phyloP scores from a whole-genome alignment of 2,113 vertebrate genomes.

The Glareola pratincola region DNA sequence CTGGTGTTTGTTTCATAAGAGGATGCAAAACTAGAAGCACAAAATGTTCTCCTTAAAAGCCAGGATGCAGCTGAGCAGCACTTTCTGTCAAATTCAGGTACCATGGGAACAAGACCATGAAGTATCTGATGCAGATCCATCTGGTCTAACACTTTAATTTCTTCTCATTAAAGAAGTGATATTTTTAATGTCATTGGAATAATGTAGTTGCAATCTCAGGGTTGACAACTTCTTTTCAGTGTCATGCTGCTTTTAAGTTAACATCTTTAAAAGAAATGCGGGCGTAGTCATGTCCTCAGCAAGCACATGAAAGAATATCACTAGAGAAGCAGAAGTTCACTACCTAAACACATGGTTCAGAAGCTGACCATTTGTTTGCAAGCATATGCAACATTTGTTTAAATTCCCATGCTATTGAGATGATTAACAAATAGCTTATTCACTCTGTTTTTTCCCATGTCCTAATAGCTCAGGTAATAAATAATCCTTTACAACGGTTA shows the following conservation, averaged over 20 bases:
- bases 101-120: neutral
- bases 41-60: neutral
- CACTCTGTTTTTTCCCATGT: neutral
- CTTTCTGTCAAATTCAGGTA: neutral
- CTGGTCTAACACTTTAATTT: neutral
- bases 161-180: neutral
- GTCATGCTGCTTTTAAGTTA: constrained; percentile 44
- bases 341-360: constrained; percentile 55
- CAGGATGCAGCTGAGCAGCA: neutral
- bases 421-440: constrained; percentile 45
- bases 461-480: neutral
- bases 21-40: neutral
- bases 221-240: neutral
- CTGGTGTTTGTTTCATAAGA: neutral
- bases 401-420: constrained; percentile 46
- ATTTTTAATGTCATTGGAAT: neutral
- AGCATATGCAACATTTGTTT: constrained; percentile 60
- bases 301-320: constrained; percentile 56
- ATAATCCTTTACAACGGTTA: neutral
- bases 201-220: neutral
- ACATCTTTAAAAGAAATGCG: constrained; percentile 48
- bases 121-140: neutral
- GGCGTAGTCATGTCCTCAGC: neutral
- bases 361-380: constrained; percentile 65
- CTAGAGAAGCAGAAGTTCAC: constrained; percentile 23